Evolutionary conservation across 37 sponge, comb jelly and placozoan species (phyloP), one percentile per base, ranked within the genome.

Genomic region (Hexactinellida sp.): DNA sequence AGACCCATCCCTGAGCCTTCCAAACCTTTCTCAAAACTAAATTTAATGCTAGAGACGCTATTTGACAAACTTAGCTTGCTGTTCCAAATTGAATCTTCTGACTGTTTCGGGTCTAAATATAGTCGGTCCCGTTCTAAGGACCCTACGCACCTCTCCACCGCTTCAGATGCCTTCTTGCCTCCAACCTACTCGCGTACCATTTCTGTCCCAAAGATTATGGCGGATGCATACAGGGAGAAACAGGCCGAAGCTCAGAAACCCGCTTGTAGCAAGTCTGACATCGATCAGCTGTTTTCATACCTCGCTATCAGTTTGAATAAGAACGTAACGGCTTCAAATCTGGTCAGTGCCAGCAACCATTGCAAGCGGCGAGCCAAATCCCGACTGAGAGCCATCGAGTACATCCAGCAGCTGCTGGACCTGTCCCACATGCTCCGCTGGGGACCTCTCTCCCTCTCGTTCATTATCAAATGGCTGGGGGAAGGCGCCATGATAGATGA

Each of bases 371-470:
- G 76, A 63, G 76, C 76, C 1, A 63, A 63, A n/a, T 63, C 76
- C 34, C 25, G 98, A 23, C 54, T 85, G 39, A 37, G 86, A 25
- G 95, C 98, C n/a, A 88, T 97, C 16, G 84, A 86, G 52, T 85
- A 89, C 90, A 91, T 97, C 83, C 82, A 91, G 41, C 85, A 88
- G 83, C 89, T 97, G 19, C 87, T 97, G 36, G 83, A 87, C 28
- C 41, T 87, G 28, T 82, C 87, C 9, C 63, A 63, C 32, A 7
- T n/a, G 5, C 3, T 63, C 19, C 21, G 30, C 5, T 63, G 76
- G 76, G 76, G 76, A 63, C 28, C 76, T 63, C 76, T 63, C 32
- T n/a, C 76, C 34, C 76, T 63, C 25, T 63, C 76, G 3, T 63
- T 63, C 76, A 63, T 63, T 7, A 63, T 63, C 34, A 63, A 28